Conservation (phyloP, 2,888 invertebrate genomes). For the Cinara cedri region DNA sequence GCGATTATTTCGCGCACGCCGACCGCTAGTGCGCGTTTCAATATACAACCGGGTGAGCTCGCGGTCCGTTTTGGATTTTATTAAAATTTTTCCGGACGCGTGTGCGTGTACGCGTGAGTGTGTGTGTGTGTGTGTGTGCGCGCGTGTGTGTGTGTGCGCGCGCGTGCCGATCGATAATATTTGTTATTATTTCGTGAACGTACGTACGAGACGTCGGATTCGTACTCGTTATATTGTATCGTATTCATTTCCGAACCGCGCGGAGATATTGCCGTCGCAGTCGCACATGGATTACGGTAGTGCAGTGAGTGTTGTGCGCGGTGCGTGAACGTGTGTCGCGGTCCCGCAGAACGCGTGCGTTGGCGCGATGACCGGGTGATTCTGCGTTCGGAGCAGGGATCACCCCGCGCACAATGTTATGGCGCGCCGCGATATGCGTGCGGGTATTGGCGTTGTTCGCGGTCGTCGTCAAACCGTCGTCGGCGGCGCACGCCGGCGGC, state of each 20-base stretch:
- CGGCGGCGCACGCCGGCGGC: constrained; percentile 66
- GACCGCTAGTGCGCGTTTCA: not conserved
- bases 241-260: not conserved
- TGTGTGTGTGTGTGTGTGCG: too few species aligned
- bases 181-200: too few species aligned
- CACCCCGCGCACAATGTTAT: constrained; percentile 38
- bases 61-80: not conserved
- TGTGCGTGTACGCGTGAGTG: not conserved
- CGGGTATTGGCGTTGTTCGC: not conserved
- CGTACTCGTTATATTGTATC: not conserved
- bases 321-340: not conserved
- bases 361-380: constrained; percentile 37
- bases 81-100: too few species aligned
- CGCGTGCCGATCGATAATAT: not conserved
- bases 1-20: not conserved
- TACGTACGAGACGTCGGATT: too few species aligned
- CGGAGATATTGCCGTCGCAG: not conserved
- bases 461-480: constrained; percentile 68
- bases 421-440: constrained; percentile 27
- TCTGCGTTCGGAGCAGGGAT: not conserved
- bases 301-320: constrained; percentile 32
- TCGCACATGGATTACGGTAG: constrained; percentile 49
- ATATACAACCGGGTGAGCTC: not conserved
- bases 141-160: not conserved
- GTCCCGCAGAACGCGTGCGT: not conserved